Percentiles rank a stretch among this genome's conserved stretches.
Conservation (phyloP, 2,797 vertebrate genomes). For the Philypnodon macrostomus region DNA sequence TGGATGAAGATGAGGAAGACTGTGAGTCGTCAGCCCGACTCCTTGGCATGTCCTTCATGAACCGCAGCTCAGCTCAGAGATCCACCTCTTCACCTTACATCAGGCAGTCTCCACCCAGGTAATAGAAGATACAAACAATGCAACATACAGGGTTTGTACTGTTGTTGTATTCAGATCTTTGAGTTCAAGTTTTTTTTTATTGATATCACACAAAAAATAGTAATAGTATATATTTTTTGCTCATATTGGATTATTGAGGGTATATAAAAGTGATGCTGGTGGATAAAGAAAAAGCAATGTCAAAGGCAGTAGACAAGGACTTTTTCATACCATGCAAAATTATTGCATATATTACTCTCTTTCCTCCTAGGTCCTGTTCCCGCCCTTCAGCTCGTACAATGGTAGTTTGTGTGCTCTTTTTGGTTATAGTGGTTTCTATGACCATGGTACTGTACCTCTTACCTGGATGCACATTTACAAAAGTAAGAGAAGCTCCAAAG, state of each 20-base stretch:
- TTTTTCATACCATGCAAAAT: too few species aligned
- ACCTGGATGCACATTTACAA: slow-evolving; percentile 92
- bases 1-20: slow-evolving; percentile 96
- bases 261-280: too few species aligned
- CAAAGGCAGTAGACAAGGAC: too few species aligned
- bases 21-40: slow-evolving; percentile 94
- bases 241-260: too few species aligned
- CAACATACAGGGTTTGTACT: too few species aligned
- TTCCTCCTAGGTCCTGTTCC: slow-evolving; percentile 71
- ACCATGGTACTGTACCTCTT: slow-evolving; percentile 86
- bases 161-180: too few species aligned
- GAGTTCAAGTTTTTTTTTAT: too few species aligned
- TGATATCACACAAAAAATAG: too few species aligned
- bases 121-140: too few species aligned
- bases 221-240: too few species aligned
- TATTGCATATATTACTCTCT: slow-evolving; percentile 6
- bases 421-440: slow-evolving; percentile 83
- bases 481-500: slow-evolving; percentile 61
- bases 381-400: slow-evolving; percentile 80
- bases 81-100: slow-evolving; percentile 73
- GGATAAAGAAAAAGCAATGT: too few species aligned
- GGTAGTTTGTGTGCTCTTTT: slow-evolving; percentile 80
- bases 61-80: slow-evolving; percentile 86
- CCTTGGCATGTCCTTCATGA: slow-evolving; percentile 97
- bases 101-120: slow-evolving; percentile 79